Evolutionary conservation across 2,113 vertebrate genomes (phyloP).

Genomic region (Dicentrarchus labrax): DNA sequence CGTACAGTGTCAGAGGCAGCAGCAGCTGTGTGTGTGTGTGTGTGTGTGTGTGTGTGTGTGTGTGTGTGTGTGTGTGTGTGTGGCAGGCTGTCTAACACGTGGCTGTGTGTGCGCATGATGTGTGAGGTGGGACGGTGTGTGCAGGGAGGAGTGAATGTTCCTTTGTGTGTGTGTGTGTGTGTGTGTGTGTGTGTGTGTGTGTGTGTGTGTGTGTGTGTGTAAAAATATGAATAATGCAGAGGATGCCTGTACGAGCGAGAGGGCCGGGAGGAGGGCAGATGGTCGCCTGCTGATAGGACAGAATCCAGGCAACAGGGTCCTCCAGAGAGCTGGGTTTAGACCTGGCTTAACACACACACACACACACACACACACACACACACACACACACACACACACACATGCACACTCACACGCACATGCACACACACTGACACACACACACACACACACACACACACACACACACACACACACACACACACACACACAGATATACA

Average conservation of each 20-base stretch:
- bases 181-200: slow-evolving; percentile 31
- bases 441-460: slow-evolving; percentile 17
- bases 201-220: slow-evolving; percentile 26
- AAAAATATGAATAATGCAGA: slow-evolving; percentile 76
- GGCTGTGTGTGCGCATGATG: slow-evolving; percentile 40
- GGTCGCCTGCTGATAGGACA: slow-evolving; percentile 74
- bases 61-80: slow-evolving; percentile 4
- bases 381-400: slow-evolving; percentile 11
- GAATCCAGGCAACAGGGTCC: slow-evolving; percentile 71
- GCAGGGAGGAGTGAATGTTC: slow-evolving; percentile 3
- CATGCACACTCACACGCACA: too few species aligned
- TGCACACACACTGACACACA: neutral
- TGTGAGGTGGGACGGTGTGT: slow-evolving; percentile 41
- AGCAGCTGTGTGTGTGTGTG: slow-evolving; percentile 39
- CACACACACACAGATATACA: neutral
- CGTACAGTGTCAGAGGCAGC: slow-evolving; percentile 38
- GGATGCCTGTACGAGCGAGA: slow-evolving; percentile 62
- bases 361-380: slow-evolving; percentile 5
- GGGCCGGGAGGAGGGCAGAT: slow-evolving; percentile 75
- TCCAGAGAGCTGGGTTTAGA: slow-evolving; percentile 69
- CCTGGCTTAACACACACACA: slow-evolving; percentile 20
- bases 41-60: slow-evolving; percentile 30
- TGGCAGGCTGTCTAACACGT: slow-evolving; percentile 19
- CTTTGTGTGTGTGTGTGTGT: slow-evolving; percentile 19
- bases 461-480: slow-evolving; percentile 6